A percentile compares a stretch with the other conserved stretches of the same genome.
These are phyloP conservation scores for Oplegnathus fasciatus DNA, from an alignment of 2,113 vertebrate genomes.

Conservation along the genomic window DNA sequence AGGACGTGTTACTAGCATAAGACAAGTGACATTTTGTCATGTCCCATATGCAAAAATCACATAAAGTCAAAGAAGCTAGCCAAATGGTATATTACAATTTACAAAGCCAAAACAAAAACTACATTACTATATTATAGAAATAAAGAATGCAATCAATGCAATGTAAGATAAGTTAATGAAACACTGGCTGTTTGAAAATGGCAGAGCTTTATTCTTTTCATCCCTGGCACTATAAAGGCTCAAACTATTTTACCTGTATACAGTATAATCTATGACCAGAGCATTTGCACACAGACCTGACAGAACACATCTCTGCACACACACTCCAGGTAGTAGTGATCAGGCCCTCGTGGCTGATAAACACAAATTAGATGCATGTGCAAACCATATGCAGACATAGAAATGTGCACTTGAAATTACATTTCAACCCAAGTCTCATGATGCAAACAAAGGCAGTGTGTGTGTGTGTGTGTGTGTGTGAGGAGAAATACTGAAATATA, in stretches of 20 bases:
- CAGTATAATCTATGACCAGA: not conserved
- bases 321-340: not conserved
- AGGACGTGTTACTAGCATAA: too few relatives aligned
- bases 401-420: constrained; percentile 40
- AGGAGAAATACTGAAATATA: not conserved
- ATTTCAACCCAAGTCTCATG: constrained; percentile 39
- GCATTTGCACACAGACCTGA: constrained; percentile 19
- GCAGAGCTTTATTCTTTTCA: too few relatives aligned
- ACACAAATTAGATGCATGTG: constrained; percentile 64
- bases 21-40: not conserved
- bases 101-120: too few relatives aligned
- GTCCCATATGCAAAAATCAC: not conserved
- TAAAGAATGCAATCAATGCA: not conserved
- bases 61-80: too few relatives aligned
- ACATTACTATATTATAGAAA: not conserved
- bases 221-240: too few relatives aligned
- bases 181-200: not conserved
- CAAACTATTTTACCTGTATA: not conserved
- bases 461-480: not conserved
- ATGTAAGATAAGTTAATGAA: too few relatives aligned
- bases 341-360: constrained; percentile 5
- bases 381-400: constrained; percentile 43
- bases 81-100: too few relatives aligned
- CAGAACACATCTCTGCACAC: constrained; percentile 5
- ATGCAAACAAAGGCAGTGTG: constrained; percentile 44